These are phyloP conservation scores for Salvelinus sp. DNA, from an alignment of 2,113 vertebrate species.

Conservation along the genomic window DNA sequence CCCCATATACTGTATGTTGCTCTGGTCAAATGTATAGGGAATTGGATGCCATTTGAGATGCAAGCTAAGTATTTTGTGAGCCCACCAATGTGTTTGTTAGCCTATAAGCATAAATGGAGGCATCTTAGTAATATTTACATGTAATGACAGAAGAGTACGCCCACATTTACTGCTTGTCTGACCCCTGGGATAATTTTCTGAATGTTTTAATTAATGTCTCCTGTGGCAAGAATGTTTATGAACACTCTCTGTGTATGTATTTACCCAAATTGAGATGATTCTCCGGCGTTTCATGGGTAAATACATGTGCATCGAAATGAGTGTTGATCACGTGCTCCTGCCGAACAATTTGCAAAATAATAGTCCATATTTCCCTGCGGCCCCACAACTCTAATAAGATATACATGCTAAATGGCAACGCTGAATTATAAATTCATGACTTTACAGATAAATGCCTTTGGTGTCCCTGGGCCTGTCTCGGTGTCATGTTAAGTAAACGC, in stretches of 20 bases:
- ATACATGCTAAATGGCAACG: constrained; percentile 54
- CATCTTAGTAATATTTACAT: constrained; percentile 41
- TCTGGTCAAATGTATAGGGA: too few relatives aligned
- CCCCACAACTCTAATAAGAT: constrained; percentile 59
- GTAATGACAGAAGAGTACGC: constrained; percentile 34
- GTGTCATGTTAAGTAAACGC: constrained; percentile 36
- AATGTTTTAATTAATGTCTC: constrained; percentile 3
- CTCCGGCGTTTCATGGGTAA: constrained; percentile 17
- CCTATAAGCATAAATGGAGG: neutral
- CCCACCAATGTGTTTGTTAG: constrained; percentile 7
- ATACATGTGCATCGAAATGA: constrained; percentile 28
- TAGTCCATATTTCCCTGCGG: constrained; percentile 52
- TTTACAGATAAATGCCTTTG: constrained; percentile 39
- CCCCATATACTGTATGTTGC: too few relatives aligned
- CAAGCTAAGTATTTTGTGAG: too few relatives aligned
- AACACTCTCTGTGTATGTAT: neutral
- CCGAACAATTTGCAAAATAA: constrained; percentile 39
- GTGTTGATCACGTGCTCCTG: constrained; percentile 33
- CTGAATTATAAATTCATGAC: constrained; percentile 58
- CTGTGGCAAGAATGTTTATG: neutral
- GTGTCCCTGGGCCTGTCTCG: constrained; percentile 40
- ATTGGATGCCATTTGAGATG: too few relatives aligned
- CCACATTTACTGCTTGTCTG: constrained; percentile 47
- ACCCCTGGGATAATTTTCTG: constrained; percentile 42
- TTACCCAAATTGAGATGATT: neutral